Evolutionary conservation across 2,113 vertebrate genomes (phyloP).

Genomic region (Nibea albiflora): DNA sequence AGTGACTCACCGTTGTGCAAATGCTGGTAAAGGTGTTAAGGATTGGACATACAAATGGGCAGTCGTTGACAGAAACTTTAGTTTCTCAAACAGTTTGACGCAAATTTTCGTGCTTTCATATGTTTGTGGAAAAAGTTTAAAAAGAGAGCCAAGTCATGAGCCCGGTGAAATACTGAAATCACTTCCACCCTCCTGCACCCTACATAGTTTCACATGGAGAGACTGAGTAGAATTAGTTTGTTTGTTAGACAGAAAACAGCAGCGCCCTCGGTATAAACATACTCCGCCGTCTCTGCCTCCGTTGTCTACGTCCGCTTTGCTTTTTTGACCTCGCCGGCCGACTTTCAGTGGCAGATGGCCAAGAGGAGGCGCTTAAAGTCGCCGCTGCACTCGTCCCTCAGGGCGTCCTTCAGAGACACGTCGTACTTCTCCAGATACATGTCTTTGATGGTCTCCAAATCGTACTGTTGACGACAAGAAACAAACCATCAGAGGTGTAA

Average conservation of each 20-base stretch:
- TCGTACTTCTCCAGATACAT: slow-evolving; percentile 87
- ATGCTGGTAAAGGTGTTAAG: slow-evolving; percentile 36
- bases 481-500: background rate
- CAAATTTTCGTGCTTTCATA: background rate
- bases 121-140: slow-evolving; percentile 22
- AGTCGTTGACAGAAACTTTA: slow-evolving; percentile 19
- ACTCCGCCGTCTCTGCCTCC: slow-evolving; percentile 1
- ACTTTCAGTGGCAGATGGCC: slow-evolving; percentile 82
- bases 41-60: slow-evolving; percentile 44
- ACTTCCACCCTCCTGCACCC: slow-evolving; percentile 33
- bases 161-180: background rate
- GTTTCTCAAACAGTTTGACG: background rate
- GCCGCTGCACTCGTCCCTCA: slow-evolving; percentile 83
- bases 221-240: slow-evolving; percentile 55
- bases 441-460: slow-evolving; percentile 88
- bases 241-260: slow-evolving; percentile 57
- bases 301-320: background rate
- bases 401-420: slow-evolving; percentile 84
- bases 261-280: background rate
- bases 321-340: background rate
- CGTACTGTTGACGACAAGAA: slow-evolving; percentile 66
- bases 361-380: slow-evolving; percentile 87
- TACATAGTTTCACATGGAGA: slow-evolving; percentile 18
- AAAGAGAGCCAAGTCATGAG: slow-evolving; percentile 17
- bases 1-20: slow-evolving; percentile 9